These are phyloP conservation scores for Lasioglossum baleicum DNA, from an alignment of 1,140 invertebrate genomes.

Conservation along the genomic window DNA sequence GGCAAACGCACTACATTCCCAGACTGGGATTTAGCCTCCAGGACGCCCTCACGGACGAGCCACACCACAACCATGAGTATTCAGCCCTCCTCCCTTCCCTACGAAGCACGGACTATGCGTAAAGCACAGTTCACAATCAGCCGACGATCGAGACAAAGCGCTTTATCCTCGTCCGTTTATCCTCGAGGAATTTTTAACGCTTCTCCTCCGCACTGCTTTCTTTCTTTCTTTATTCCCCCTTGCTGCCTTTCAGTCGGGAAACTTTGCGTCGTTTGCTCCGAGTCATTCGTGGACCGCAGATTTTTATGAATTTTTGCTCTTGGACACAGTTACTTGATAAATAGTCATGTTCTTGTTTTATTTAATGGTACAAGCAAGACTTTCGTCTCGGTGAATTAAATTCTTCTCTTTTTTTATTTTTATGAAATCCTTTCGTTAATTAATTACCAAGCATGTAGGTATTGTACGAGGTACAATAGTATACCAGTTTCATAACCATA, in stretches of 20 bases:
- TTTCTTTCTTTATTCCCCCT: neutral
- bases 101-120: neutral
- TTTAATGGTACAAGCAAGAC: too few species aligned
- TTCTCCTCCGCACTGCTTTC: neutral
- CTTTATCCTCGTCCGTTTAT: neutral
- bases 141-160: neutral
- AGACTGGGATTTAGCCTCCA: conserved; percentile 75
- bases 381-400: too few species aligned
- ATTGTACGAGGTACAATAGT: too few species aligned
- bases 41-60: conserved; percentile 66
- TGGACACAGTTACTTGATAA: too few species aligned
- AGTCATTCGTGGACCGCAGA: too few species aligned
- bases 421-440: too few species aligned
- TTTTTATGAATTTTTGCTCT: too few species aligned
- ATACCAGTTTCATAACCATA: too few species aligned
- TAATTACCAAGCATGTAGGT: too few species aligned
- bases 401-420: too few species aligned
- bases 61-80: conserved; percentile 53
- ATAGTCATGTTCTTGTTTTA: too few species aligned
- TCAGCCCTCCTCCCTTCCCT: conserved; percentile 50
- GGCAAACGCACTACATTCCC: conserved; percentile 73
- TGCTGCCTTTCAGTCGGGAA: neutral
- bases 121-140: conserved; percentile 12
- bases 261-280: too few species aligned
- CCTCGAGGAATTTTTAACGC: conserved; percentile 2